Evolutionary conservation across 2,888 invertebrate species (phyloP).

Genomic region (Andrena bucephala): DNA sequence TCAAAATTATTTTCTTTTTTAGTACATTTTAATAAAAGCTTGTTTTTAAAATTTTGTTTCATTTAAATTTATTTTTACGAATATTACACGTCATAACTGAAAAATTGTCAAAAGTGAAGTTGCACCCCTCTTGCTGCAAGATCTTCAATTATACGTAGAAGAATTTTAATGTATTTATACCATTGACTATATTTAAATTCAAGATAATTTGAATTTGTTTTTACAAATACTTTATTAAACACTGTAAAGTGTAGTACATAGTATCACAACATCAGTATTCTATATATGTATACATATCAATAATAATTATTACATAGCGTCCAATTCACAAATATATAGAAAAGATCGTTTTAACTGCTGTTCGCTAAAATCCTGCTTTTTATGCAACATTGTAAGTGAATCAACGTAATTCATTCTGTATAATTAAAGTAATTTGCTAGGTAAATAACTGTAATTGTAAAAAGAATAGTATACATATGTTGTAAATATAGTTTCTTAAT

Average conservation of each 20-base stretch:
- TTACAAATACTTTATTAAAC: slow-evolving; percentile 82
- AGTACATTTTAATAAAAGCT: too few relatives aligned
- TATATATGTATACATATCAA: slow-evolving; percentile 62
- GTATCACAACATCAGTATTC: slow-evolving; percentile 81
- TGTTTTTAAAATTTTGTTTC: too few relatives aligned
- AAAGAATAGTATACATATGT: slow-evolving; percentile 40
- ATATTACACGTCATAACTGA: too few relatives aligned
- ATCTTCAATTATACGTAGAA: too few relatives aligned
- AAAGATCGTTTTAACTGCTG: slow-evolving; percentile 53
- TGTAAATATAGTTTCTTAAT: slow-evolving; percentile 55
- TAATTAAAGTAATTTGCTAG: slow-evolving; percentile 55
- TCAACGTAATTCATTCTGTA: slow-evolving; percentile 36
- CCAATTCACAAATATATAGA: slow-evolving; percentile 68
- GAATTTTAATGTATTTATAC: not conserved
- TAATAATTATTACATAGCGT: slow-evolving; percentile 58
- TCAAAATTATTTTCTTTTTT: too few relatives aligned
- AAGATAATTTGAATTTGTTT: slow-evolving; percentile 59
- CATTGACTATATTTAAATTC: not conserved
- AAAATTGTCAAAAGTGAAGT: too few relatives aligned
- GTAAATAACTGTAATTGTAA: slow-evolving; percentile 42
- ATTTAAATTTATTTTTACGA: too few relatives aligned
- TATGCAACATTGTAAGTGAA: slow-evolving; percentile 31
- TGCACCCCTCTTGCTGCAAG: too few relatives aligned
- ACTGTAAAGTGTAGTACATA: slow-evolving; percentile 80
- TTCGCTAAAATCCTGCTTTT: slow-evolving; percentile 45